phyloP scores from a whole-genome alignment of 2,888 invertebrate species.

The Galerucella calmariensis region DNA sequence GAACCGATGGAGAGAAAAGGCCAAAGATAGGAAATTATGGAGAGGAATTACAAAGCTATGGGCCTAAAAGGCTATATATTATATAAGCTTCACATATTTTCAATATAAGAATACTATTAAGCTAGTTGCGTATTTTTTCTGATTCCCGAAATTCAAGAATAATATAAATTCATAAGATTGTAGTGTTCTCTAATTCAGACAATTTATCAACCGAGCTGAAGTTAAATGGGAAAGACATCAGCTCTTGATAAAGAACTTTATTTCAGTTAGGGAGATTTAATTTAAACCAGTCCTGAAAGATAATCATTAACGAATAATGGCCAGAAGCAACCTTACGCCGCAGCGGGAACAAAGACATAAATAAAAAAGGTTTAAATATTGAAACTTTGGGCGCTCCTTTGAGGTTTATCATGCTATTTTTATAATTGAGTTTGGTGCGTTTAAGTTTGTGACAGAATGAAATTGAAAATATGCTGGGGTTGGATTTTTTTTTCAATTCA shows the following conservation, averaged over 20 bases:
- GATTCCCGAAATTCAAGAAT: not conserved
- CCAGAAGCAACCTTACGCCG: not conserved
- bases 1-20: too few species aligned
- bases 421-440: not conserved
- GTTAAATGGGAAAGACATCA: not conserved
- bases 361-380: not conserved
- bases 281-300: not conserved
- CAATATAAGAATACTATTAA: too few species aligned
- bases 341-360: not conserved
- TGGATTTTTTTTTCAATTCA: too few species aligned
- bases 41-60: too few species aligned
- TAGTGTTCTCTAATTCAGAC: not conserved
- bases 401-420: not conserved
- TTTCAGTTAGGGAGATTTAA: not conserved
- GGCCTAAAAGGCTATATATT: too few species aligned
- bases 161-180: not conserved
- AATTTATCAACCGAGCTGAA: not conserved
- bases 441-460: not conserved
- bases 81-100: too few species aligned
- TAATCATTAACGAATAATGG: conserved; percentile 14
- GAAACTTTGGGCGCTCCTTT: not conserved
- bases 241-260: not conserved
- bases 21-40: too few species aligned
- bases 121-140: not conserved
- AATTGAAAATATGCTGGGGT: too few species aligned